Conservation (phyloP, 2,888 invertebrate species). For the Drosophila bunnanda region DNA sequence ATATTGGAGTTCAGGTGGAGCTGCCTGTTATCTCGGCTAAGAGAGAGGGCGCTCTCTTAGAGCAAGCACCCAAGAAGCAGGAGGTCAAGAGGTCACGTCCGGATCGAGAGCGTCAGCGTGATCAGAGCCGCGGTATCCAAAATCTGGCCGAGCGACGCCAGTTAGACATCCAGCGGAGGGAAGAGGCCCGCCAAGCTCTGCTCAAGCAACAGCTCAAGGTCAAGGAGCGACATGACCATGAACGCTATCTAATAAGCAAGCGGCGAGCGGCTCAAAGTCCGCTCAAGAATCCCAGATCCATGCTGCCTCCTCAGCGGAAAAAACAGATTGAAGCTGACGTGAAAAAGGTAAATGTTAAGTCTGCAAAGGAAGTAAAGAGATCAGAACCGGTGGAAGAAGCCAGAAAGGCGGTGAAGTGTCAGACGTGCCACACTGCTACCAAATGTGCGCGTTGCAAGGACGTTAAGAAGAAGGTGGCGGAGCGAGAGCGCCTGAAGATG, state of each 20-base stretch:
- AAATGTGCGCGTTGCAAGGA: background rate
- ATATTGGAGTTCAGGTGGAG: constrained; percentile 5
- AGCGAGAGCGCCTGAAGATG: background rate
- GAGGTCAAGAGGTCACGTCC: background rate
- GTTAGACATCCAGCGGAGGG: background rate
- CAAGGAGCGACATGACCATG: constrained; percentile 12
- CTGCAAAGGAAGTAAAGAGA: background rate
- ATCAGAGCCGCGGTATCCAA: too few relatives aligned
- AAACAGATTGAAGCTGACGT: background rate
- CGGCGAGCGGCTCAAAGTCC: background rate
- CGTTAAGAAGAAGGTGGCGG: background rate
- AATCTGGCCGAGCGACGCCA: constrained; percentile 1
- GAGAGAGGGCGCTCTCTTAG: too few relatives aligned
- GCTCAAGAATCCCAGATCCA: background rate
- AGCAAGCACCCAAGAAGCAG: background rate
- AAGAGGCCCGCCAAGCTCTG: background rate
- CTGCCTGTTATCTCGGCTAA: too few relatives aligned
- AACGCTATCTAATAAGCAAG: constrained; percentile 1
- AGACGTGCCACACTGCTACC: background rate
- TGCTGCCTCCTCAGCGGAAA: rapidly evolving
- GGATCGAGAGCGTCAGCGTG: background rate
- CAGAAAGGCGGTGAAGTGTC: background rate
- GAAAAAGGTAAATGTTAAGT: background rate
- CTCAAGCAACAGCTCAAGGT: constrained; percentile 7
- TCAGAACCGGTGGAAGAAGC: background rate